These are phyloP conservation scores for Psittacula cyanocephala DNA, from an alignment of 2,113 vertebrate species.

Conservation along the genomic window DNA sequence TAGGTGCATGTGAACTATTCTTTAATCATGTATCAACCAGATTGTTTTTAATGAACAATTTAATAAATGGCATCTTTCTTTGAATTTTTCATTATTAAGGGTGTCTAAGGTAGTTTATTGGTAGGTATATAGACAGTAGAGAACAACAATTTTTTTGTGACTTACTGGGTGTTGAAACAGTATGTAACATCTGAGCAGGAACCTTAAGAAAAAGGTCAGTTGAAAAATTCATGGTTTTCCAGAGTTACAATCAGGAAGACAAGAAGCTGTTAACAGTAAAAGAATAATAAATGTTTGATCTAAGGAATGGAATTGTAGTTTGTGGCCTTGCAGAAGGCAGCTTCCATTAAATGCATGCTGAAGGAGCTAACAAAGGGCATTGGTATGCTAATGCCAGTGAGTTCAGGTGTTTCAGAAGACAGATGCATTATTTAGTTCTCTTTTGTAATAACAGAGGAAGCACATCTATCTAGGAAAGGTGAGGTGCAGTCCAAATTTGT, in stretches of 20 bases:
- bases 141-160: neutral
- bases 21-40: neutral
- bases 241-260: neutral
- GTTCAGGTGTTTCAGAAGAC: neutral
- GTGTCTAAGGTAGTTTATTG: neutral
- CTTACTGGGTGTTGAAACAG: neutral
- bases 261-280: neutral
- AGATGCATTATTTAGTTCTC: neutral
- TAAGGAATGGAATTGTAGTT: neutral
- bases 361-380: neutral
- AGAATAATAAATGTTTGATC: neutral
- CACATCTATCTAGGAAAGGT: neutral
- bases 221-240: neutral
- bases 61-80: neutral
- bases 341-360: neutral
- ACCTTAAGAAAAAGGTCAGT: neutral
- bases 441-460: neutral
- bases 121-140: neutral
- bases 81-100: neutral
- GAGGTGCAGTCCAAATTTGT: neutral
- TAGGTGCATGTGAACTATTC: neutral
- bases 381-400: neutral
- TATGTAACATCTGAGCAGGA: neutral
- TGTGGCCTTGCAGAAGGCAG: neutral
- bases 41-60: neutral